Conservation (phyloP, 1,140 invertebrate genomes). For the Trachymyrmex septentrionalis region DNA sequence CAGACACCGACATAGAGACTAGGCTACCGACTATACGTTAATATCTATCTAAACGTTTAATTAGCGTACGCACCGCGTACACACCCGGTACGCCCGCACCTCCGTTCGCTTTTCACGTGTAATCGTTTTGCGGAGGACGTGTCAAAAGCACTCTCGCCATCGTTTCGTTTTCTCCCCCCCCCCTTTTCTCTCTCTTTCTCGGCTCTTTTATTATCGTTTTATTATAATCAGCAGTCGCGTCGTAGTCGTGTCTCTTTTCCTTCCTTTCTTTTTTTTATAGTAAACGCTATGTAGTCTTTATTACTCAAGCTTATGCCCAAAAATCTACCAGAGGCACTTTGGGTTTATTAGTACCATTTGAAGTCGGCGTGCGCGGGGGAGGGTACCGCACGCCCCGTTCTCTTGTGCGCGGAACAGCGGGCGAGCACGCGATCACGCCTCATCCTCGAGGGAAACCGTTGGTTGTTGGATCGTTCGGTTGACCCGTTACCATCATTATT, state of each 20-base stretch:
- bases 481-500: slow-evolving; percentile 21
- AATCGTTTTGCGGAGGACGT: slow-evolving; percentile 46
- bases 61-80: slow-evolving; percentile 77
- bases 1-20: slow-evolving; percentile 84
- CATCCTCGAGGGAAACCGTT: slow-evolving; percentile 32
- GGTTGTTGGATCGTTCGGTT: neutral
- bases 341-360: slow-evolving; percentile 87
- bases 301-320: slow-evolving; percentile 86
- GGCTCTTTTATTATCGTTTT: slow-evolving; percentile 66
- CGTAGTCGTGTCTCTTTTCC: slow-evolving; percentile 67
- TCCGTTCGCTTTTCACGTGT: slow-evolving; percentile 62
- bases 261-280: slow-evolving; percentile 68
- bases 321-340: slow-evolving; percentile 87
- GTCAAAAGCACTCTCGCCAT: slow-evolving; percentile 59
- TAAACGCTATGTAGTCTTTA: slow-evolving; percentile 81
- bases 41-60: slow-evolving; percentile 79
- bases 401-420: slow-evolving; percentile 68
- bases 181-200: slow-evolving; percentile 35
- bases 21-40: slow-evolving; percentile 84
- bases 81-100: slow-evolving; percentile 77
- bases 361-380: slow-evolving; percentile 84
- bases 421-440: slow-evolving; percentile 66
- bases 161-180: slow-evolving; percentile 18
- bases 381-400: slow-evolving; percentile 71
- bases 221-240: slow-evolving; percentile 73